phyloP scores from a whole-genome alignment of 2,113 vertebrate genomes.

The Mustela lutreola region DNA sequence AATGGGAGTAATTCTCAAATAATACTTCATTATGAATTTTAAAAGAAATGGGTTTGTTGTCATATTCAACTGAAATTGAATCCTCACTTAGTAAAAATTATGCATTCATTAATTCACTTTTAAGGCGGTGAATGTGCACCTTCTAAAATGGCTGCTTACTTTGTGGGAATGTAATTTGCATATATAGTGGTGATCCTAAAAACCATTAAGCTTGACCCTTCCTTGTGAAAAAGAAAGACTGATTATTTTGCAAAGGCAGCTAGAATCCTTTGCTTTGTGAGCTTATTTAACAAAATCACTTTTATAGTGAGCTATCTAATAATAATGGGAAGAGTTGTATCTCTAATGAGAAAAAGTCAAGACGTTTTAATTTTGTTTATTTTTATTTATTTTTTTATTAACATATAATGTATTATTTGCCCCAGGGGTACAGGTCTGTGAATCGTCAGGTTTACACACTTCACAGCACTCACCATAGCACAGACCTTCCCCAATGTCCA shows the following conservation, averaged over 20 bases:
- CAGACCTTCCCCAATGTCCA: no score
- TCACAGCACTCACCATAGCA: no score
- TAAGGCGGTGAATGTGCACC: constrained; percentile 64
- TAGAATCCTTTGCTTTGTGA: constrained; percentile 51
- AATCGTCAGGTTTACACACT: no score
- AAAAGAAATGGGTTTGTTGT: constrained; percentile 70
- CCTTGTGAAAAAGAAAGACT: constrained; percentile 31
- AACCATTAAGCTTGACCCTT: constrained; percentile 62
- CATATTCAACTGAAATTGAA: constrained; percentile 70
- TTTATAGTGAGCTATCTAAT: constrained; percentile 35
- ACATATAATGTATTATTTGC: no score
- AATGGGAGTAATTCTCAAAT: constrained; percentile 61
- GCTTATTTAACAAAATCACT: constrained; percentile 51
- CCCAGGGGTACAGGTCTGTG: no score
- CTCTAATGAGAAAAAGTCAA: constrained; percentile 48
- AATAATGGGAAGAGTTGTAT: not conserved
- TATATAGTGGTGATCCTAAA: constrained; percentile 56
- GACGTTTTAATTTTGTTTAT: not conserved
- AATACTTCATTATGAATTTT: constrained; percentile 71
- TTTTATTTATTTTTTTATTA: no score
- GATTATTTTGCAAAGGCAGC: constrained; percentile 39
- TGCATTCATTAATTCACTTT: constrained; percentile 72
- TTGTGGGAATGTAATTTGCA: constrained; percentile 56
- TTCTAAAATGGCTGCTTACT: constrained; percentile 57
- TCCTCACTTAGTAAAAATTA: constrained; percentile 63